Conservation (phyloP, 2,113 vertebrate species). For the human (Homo sapiens) region GRCh38 chr13:35659501-35660000, state of each 20-base stretch:
- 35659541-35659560: conserved; percentile 11
- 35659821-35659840: conserved; percentile 78
- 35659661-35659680: conserved; percentile 54
- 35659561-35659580: conserved; percentile 15
- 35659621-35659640: conserved; percentile 70
- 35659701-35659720: conserved; percentile 64
- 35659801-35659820: conserved; percentile 75
- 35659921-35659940: conserved; percentile 89
- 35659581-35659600: background rate
- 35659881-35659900: conserved; percentile 90
- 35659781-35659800: conserved; percentile 72
- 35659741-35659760: conserved; percentile 68
- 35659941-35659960: conserved; percentile 77
- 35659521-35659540: background rate
- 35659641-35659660: conserved; percentile 54
- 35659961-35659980: conserved; percentile 83
- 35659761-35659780: conserved; percentile 65
- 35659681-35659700: conserved; percentile 38
- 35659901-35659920: conserved; percentile 93
- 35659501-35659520: background rate
- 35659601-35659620: conserved; percentile 36
- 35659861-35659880: conserved; percentile 83
- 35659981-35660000: conserved; percentile 96
- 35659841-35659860: conserved; percentile 85
- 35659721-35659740: conserved; percentile 68